Conservation (phyloP, 2,797 vertebrate genomes). For the Pseudocheirus occidentalis region DNA sequence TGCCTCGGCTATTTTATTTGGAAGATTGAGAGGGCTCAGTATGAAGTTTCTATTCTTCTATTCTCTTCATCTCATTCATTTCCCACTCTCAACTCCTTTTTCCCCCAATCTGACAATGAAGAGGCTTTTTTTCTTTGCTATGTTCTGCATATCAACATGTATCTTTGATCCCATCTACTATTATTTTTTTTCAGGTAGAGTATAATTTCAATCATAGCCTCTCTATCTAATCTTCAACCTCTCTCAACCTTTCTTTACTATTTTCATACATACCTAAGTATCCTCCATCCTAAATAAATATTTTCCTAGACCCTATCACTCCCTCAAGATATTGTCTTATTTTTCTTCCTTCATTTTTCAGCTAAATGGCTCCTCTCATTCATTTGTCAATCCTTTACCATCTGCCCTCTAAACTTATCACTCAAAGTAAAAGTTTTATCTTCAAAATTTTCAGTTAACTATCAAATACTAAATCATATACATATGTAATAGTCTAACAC, state of each 20-base stretch:
- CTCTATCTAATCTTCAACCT: neutral
- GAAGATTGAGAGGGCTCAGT: neutral
- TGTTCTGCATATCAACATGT: neutral
- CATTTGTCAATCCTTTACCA: neutral
- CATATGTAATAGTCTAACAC: neutral
- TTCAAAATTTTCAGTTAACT: neutral
- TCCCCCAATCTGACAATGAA: neutral
- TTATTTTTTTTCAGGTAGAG: neutral
- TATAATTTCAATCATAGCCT: neutral
- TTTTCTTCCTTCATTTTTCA: neutral
- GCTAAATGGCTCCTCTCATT: neutral
- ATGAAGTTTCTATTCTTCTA: neutral
- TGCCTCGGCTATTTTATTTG: neutral
- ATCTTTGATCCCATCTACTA: neutral
- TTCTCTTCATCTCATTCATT: neutral
- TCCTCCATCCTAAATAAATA: neutral
- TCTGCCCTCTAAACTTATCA: neutral
- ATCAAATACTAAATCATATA: neutral
- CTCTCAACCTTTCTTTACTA: neutral
- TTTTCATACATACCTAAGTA: neutral
- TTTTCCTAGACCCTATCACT: neutral
- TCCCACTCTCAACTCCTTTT: neutral
- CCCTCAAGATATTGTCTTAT: neutral
- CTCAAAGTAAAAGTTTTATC: neutral
- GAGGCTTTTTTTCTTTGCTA: neutral